Evolutionary conservation across 2,113 vertebrate species (phyloP), one percentile per base, ranked within the genome.

Genomic region (Dasypus novemcinctus): DNA sequence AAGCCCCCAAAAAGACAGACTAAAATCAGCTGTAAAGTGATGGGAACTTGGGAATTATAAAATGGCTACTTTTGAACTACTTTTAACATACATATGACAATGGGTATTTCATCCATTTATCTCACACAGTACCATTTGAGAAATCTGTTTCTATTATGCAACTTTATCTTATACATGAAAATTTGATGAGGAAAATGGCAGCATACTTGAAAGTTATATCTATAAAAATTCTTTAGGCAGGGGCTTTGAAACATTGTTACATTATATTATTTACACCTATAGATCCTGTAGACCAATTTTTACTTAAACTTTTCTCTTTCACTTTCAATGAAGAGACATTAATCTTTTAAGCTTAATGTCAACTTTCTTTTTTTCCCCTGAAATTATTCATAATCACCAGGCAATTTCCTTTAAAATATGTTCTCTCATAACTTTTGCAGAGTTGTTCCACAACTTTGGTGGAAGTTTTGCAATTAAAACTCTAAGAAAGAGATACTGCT

Each of bases 341-440:
- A 78, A 95, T 72, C 23, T 81, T 93, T 85, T 41, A 94, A 59
- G 13, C 84, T 96, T 81, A 89, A 96, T 80, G 36, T 49, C 33
- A 90, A 33, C 29, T 93, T 93, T 43, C 85, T 78, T 75, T 49
- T 54, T 46, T 27, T 10, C 43, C 43, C 18, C 9, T 57, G 2
- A 86, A 86, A 87, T 36, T 89, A 61, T 91, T 95, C 71, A 86
- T 85, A 90, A 85, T 78, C 21, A 36, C 18, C 4, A 90, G 31
- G 7, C 4, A 57, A 49, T 81, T 81, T 68, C 10, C 6, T 91
- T 87, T 43, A 96, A 95, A 81, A 41, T 81, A 74, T 46, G 36
- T 81, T 92, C 57, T 38, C 7, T 93, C 43, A 66, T 64, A 87
- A 85, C 41, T 80, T 93, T 72, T 36, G 23, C 49, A 46, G 31